Percentiles rank a stretch among this genome's conserved stretches.
These are phyloP conservation scores for Trematomus bernacchii DNA, from an alignment of 2,797 vertebrate genomes.

Conservation along the genomic window DNA sequence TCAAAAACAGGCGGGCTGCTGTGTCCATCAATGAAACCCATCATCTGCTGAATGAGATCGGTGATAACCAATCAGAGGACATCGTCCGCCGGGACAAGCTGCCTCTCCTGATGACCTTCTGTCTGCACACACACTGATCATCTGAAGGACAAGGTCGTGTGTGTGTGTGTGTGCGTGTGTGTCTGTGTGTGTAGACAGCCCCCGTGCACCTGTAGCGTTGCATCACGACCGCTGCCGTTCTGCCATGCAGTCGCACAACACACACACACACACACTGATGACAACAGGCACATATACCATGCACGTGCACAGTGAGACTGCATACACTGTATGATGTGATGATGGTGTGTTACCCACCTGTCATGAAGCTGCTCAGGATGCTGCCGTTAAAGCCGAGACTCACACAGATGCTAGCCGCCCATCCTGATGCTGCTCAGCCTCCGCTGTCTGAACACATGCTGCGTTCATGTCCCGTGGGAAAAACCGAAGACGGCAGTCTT, in stretches of 20 bases:
- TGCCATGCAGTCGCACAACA: not conserved
- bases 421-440: conserved; percentile 24
- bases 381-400: not conserved
- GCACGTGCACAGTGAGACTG: not conserved
- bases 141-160: conserved; percentile 47
- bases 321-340: not conserved
- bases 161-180: not conserved
- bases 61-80: not conserved
- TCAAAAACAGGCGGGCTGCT: not conserved
- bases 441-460: conserved; percentile 6
- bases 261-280: conserved; percentile 2
- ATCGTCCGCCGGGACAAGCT: not conserved
- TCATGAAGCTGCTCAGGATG: not conserved
- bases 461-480: conserved; percentile 16
- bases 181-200: not conserved
- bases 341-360: conserved; percentile 22
- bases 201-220: conserved; percentile 56
- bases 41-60: not conserved
- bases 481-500: not conserved
- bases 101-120: conserved; percentile 23
- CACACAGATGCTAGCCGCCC: conserved; percentile 28
- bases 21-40: not conserved
- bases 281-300: not conserved
- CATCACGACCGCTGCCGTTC: conserved; percentile 6
- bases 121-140: not conserved